Evolutionary conservation across 1,140 invertebrate genomes (phyloP), one percentile per base, ranked within the genome.

Genomic region (Bilobella aurantiaca): DNA sequence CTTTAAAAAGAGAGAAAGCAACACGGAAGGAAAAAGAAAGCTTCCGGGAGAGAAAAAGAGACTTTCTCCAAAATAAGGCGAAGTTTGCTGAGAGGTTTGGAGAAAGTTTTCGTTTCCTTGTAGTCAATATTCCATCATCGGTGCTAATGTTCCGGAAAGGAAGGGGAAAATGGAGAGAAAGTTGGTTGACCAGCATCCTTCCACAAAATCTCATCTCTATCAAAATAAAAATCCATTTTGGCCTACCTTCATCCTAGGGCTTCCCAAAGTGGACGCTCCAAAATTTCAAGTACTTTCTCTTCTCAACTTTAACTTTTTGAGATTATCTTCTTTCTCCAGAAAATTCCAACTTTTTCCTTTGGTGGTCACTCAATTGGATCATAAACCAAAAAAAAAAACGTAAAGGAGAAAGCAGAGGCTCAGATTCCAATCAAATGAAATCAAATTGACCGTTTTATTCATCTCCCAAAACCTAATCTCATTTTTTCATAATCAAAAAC

Each of bases 121-220:
- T 18, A 30, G 27, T 57, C 47, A 59, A 16, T 37, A 62, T 66
- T 66, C 60, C n/a, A 66, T 66, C 65, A 62, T 66, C 60, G 28
- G 65, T 62, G 65, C 56, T 66, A 66, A 66, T 66, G 65, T 66
- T 66, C 58, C 60, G 65, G 65, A 66, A 66, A 66, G 58, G 49
- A 46, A 66, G 58, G 64, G 46, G 57, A 64, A 42, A 42, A 42
- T 12, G 23, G 12, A 23, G 23, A 53, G 25, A 53, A 53, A 53
- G 49, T 53, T 28, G 29, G 8, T 58, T 30, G 57, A 58, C 23
- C 57, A 58, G 18, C 57, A 14, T 23, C 57, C 49, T 16, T 23
- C 49, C 5, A 5, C 49, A 5, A 53, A 53, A 53, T 53, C 25
- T 23, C 21, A 53, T 53, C 23, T 53, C 49, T 23, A 42, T 42